These are phyloP conservation scores for Andrena praecox DNA, from an alignment of 2,888 invertebrate species.

Conservation along the genomic window DNA sequence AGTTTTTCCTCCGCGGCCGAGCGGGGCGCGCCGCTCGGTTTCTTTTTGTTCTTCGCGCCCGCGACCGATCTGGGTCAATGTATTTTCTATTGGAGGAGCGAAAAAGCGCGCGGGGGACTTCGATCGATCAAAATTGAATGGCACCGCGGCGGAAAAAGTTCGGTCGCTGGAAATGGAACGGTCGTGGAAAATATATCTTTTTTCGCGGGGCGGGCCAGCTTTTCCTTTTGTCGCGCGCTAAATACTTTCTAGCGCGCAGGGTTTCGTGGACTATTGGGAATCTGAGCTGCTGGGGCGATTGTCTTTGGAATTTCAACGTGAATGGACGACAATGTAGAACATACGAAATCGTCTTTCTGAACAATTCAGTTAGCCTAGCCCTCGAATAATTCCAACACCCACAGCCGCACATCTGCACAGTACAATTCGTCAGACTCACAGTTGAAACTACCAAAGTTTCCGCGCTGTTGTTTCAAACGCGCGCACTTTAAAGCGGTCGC, in stretches of 20 bases:
- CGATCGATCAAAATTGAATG: conserved; percentile 62
- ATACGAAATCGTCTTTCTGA: no score
- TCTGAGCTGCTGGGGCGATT: no score
- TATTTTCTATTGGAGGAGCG: conserved; percentile 41
- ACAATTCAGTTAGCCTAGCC: no score
- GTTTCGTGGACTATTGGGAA: no score
- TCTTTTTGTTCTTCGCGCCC: conserved; percentile 35
- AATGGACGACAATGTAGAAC: no score
- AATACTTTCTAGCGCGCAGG: conserved; percentile 25
- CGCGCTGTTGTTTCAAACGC: no score
- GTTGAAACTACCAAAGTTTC: no score
- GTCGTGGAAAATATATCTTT: background rate
- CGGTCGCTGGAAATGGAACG: conserved; percentile 41
- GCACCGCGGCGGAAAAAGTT: conserved; percentile 44
- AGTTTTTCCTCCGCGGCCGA: conserved; percentile 19
- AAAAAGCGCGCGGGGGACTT: conserved; percentile 29
- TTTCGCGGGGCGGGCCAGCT: background rate
- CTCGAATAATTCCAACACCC: no score
- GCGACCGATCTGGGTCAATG: conserved; percentile 48
- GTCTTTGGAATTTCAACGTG: no score
- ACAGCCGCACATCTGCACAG: no score
- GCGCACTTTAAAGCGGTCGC: no score
- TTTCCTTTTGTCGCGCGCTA: conserved; percentile 17
- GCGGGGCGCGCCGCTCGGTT: background rate
- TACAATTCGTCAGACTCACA: no score